These are phyloP conservation scores for Microtus richardsoni DNA, from an alignment of 2,113 vertebrate genomes.

Conservation along the genomic window DNA sequence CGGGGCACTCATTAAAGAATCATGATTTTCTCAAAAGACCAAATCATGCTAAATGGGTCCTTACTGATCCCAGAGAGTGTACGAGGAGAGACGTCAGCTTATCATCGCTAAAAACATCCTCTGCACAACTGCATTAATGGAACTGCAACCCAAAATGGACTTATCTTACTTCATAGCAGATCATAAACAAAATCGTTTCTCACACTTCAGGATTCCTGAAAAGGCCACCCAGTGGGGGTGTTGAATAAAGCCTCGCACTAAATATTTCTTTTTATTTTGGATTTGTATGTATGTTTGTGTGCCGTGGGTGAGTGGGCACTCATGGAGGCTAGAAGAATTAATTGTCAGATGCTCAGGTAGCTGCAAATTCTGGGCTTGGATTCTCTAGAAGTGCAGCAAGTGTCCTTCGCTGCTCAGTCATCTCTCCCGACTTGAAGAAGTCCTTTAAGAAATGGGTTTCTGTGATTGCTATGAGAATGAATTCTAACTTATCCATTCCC, in stretches of 20 bases:
- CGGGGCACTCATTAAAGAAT: neutral
- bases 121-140: neutral
- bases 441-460: neutral
- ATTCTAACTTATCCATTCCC: neutral
- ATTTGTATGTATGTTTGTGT: neutral
- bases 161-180: neutral
- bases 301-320: neutral
- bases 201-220: neutral
- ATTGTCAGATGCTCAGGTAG: neutral
- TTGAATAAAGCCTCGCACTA: too few relatives aligned
- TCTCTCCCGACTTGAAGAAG: neutral
- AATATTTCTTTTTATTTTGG: neutral
- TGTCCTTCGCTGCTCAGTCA: too few relatives aligned
- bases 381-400: too few relatives aligned
- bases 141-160: neutral
- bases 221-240: neutral
- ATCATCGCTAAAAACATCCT: neutral
- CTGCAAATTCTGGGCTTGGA: neutral
- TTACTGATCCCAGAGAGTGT: neutral
- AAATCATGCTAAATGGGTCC: neutral
- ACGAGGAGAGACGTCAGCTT: neutral
- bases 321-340: neutral
- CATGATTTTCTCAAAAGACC: conserved; percentile 1
- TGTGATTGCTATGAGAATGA: neutral
- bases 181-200: neutral